Conservation (phyloP, 2,888 invertebrate species). For the Artemia sinica region DNA sequence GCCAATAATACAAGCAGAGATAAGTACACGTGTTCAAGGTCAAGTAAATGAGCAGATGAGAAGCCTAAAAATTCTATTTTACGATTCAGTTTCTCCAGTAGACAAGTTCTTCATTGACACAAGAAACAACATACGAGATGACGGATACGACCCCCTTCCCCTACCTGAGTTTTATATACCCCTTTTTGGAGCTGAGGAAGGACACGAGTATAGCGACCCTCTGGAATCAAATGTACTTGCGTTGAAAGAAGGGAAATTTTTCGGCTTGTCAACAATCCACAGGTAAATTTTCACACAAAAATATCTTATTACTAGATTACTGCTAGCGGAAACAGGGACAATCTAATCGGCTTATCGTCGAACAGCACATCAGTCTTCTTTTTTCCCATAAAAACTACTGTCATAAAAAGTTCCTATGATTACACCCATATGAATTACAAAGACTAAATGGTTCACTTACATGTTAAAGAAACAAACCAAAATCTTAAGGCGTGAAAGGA, state of each 20-base stretch:
- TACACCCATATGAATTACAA: too few species aligned
- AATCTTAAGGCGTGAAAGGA: too few species aligned
- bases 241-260: slow-evolving; percentile 55
- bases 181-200: slow-evolving; percentile 19
- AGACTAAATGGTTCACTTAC: too few species aligned
- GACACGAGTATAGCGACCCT: slow-evolving; percentile 23
- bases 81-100: slow-evolving; percentile 66
- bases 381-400: too few species aligned
- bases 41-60: slow-evolving; percentile 56
- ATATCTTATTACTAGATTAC: too few species aligned
- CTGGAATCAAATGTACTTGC: slow-evolving; percentile 34
- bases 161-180: slow-evolving; percentile 34
- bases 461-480: too few species aligned
- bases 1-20: slow-evolving; percentile 52
- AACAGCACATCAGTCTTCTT: too few species aligned
- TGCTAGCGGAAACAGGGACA: too few species aligned
- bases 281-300: slow-evolving; percentile 25
- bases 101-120: slow-evolving; percentile 62
- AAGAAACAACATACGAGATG: slow-evolving; percentile 46
- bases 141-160: slow-evolving; percentile 55
- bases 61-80: slow-evolving; percentile 51
- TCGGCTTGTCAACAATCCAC: slow-evolving; percentile 61
- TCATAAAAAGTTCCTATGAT: too few species aligned
- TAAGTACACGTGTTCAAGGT: slow-evolving; percentile 51
- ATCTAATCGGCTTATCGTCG: too few species aligned